Percentiles rank a stretch among this genome's conserved stretches.
These are phyloP conservation scores for Leistus spinibarbis DNA, from an alignment of 2,888 invertebrate genomes.

Conservation along the genomic window DNA sequence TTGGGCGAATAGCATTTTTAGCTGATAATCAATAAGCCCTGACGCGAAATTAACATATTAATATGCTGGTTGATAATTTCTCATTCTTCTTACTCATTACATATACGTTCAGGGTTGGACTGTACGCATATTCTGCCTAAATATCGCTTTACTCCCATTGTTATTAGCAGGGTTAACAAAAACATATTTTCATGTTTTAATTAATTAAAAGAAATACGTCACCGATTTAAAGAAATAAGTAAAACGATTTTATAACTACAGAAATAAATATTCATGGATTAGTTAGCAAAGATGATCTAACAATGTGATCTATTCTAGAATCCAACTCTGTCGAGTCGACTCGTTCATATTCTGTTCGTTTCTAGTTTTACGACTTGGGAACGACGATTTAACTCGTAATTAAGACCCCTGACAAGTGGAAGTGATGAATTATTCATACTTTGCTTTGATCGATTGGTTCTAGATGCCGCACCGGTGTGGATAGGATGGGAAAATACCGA, in stretches of 20 bases:
- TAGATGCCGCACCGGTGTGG: not conserved
- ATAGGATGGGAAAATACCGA: not conserved
- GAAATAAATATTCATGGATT: too few species aligned
- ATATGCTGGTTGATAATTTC: not conserved
- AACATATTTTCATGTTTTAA: too few species aligned
- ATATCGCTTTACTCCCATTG: too few species aligned
- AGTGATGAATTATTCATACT: conserved; percentile 36
- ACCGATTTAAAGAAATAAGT: too few species aligned
- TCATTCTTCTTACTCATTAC: not conserved
- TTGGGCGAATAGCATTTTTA: not conserved
- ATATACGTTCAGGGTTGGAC: not conserved
- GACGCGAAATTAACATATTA: not conserved
- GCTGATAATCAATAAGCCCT: not conserved
- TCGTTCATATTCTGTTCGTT: not conserved
- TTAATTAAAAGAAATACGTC: too few species aligned
- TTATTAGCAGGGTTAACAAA: too few species aligned
- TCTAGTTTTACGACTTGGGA: not conserved
- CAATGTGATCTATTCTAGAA: too few species aligned
- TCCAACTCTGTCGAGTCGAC: not conserved
- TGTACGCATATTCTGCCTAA: conserved; percentile 2
- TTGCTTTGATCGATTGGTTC: conserved; percentile 24
- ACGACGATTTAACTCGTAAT: conserved; percentile 32
- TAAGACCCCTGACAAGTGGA: conserved; percentile 32
- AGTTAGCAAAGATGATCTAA: too few species aligned
- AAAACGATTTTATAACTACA: too few species aligned